These are phyloP conservation scores for Lethocerus indicus DNA, from an alignment of 1,140 invertebrate genomes.

Conservation along the genomic window DNA sequence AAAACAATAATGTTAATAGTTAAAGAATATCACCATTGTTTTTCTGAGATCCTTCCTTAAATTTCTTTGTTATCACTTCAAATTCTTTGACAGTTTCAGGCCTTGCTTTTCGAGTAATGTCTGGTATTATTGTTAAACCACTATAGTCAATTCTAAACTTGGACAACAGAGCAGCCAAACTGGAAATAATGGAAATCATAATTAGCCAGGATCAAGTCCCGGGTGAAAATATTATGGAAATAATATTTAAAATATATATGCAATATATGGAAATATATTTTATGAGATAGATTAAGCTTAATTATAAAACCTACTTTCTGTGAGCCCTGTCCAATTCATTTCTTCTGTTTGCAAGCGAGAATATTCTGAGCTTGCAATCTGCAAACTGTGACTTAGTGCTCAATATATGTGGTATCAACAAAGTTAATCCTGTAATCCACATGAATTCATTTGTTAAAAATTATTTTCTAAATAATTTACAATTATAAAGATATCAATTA, in stretches of 20 bases:
- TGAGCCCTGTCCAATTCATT: constrained; percentile 40
- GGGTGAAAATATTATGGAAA: too few relatives aligned
- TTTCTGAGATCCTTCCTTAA: constrained; percentile 1
- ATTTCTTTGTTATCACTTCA: constrained; percentile 17
- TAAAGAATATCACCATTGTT: too few relatives aligned
- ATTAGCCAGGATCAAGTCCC: constrained; percentile 3
- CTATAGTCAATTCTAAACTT: constrained; percentile 50
- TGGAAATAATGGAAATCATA: constrained; percentile 21
- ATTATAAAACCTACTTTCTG: constrained; percentile 33
- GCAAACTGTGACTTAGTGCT: constrained; percentile 34
- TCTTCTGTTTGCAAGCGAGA: constrained; percentile 39
- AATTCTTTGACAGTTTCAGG: constrained; percentile 29
- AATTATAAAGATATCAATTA: not conserved
- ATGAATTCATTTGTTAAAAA: constrained; percentile 1
- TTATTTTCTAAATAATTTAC: not conserved
- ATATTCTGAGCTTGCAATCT: constrained; percentile 40
- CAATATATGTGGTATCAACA: constrained; percentile 46
- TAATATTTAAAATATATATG: too few relatives aligned
- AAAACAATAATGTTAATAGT: too few relatives aligned
- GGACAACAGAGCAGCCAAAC: constrained; percentile 41
- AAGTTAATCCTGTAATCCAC: constrained; percentile 30
- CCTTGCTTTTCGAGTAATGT: constrained; percentile 36
- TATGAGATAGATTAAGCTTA: too few relatives aligned
- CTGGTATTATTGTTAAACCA: constrained; percentile 41
- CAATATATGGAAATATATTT: too few relatives aligned